Evolutionary conservation across 2,113 vertebrate genomes (phyloP).

Genomic region (Eleginops maclovinus): DNA sequence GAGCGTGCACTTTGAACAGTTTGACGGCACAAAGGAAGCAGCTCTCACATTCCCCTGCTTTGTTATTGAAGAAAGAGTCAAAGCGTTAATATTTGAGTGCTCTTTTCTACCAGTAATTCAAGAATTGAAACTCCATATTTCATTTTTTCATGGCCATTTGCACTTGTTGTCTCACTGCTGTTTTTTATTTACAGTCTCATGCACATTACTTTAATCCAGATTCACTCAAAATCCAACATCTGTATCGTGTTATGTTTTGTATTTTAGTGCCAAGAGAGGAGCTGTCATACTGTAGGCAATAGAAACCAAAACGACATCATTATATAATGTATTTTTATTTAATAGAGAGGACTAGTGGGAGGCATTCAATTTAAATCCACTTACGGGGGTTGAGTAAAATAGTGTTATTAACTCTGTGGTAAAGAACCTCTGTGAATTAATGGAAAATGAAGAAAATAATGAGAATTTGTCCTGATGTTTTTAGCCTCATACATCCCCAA

Average conservation of each 20-base stretch:
- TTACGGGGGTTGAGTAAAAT: background rate
- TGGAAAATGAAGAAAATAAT: background rate
- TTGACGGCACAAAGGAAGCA: constrained; percentile 1
- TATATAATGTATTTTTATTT: background rate
- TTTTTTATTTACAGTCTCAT: no score
- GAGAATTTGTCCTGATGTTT: background rate
- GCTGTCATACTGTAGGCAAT: background rate
- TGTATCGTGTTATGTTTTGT: background rate
- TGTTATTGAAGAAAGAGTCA: background rate
- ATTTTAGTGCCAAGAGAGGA: constrained; percentile 4
- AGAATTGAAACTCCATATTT: background rate
- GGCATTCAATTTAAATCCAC: background rate
- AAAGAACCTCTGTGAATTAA: background rate
- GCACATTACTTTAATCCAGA: no score
- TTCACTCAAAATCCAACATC: background rate
- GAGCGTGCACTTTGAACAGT: constrained; percentile 48
- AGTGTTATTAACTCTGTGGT: background rate
- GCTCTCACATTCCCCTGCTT: background rate
- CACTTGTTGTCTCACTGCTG: background rate
- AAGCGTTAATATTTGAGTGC: background rate
- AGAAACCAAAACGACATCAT: background rate
- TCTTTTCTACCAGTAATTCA: background rate
- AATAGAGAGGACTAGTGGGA: background rate
- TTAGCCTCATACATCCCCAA: constrained; percentile 7
- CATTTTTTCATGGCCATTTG: background rate